Conservation (phyloP, 2,888 invertebrate genomes). For the Tryphoninae sp. region DNA sequence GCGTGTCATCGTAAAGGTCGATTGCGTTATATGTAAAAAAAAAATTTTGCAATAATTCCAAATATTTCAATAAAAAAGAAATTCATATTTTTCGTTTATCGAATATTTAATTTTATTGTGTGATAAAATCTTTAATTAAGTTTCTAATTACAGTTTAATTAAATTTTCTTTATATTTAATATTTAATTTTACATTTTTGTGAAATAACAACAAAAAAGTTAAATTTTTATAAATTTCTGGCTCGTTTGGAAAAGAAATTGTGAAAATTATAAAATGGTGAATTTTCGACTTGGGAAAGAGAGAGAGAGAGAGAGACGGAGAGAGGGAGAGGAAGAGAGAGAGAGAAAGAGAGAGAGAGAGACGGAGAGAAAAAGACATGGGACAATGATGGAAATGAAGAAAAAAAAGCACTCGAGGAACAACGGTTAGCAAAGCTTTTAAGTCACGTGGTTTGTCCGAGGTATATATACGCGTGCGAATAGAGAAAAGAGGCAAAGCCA, state of each 20-base stretch:
- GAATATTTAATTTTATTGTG: not conserved
- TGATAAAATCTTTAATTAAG: no score
- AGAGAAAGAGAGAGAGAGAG: constrained; percentile 4
- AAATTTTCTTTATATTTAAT: not conserved
- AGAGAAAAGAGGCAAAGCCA: constrained; percentile 24
- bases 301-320: constrained; percentile 5
- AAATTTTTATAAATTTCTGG: not conserved
- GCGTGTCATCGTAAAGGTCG: constrained; percentile 51
- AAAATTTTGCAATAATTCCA: not conserved
- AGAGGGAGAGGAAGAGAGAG: not conserved
- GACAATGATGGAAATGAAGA: constrained; percentile 30
- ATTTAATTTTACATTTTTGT: not conserved
- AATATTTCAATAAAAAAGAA: not conserved
- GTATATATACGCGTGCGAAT: constrained; percentile 4
- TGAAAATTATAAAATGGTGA: not conserved
- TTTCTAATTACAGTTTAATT: no score
- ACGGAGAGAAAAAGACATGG: not conserved
- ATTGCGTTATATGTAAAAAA: constrained; percentile 30
- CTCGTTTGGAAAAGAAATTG: not conserved
- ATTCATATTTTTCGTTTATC: not conserved
- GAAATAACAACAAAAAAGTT: no score
- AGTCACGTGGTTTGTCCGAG: constrained; percentile 63
- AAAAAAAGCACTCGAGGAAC: constrained; percentile 38
- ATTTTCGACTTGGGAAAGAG: not conserved
- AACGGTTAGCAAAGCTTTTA: constrained; percentile 57